Conservation (phyloP, 2,797 vertebrate species). For the Acrossocheilus wenchowensis region DNA sequence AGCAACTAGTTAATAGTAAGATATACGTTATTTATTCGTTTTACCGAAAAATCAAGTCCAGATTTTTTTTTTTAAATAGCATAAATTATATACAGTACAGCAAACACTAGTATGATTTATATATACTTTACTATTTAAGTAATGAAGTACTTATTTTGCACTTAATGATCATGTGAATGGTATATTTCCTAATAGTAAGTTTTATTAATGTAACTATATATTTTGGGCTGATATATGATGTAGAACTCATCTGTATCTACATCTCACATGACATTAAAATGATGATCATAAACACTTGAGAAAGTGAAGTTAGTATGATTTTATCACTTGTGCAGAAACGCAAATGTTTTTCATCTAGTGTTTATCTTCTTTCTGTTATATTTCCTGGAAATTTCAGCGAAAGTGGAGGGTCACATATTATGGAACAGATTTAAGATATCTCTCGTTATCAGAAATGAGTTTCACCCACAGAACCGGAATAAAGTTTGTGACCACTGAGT, state of each 20-base stretch:
- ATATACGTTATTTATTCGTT: no score
- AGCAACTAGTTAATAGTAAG: background rate
- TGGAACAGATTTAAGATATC: conserved; percentile 37
- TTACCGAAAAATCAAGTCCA: background rate
- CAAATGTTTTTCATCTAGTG: background rate
- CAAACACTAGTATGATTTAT: background rate
- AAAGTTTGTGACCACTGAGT: background rate
- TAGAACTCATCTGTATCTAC: background rate
- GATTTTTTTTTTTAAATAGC: background rate
- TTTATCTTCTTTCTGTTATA: conserved; percentile 13
- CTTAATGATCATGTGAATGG: background rate
- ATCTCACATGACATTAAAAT: background rate
- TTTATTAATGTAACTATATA: background rate
- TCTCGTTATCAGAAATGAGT: background rate
- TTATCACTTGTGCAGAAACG: background rate
- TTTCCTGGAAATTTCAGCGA: conserved; percentile 34
- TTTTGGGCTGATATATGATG: background rate
- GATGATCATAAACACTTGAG: background rate
- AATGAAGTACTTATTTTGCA: background rate
- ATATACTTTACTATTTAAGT: background rate
- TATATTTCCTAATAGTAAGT: background rate
- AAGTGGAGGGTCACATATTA: background rate
- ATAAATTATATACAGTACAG: background rate
- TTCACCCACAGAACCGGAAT: background rate
- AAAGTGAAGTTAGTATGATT: conserved; percentile 33